Evolutionary conservation across 2,797 vertebrate species (phyloP).

Genomic region (Monodelphis domestica): DNA sequence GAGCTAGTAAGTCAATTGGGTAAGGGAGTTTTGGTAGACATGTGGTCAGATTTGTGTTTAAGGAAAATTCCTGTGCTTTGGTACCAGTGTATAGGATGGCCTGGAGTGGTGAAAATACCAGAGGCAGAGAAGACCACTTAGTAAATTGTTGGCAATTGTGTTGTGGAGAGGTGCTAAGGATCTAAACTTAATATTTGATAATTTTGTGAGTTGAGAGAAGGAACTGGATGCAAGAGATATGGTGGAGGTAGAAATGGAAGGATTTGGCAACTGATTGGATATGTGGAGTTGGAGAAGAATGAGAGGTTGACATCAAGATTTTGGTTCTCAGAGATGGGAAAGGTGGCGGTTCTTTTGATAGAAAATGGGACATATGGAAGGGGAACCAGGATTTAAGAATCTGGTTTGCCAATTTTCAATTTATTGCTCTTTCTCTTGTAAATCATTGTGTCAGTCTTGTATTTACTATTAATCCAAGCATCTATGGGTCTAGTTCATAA

Average conservation of each 20-base stretch:
- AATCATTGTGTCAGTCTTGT: background rate
- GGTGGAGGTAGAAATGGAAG: background rate
- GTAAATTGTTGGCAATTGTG: background rate
- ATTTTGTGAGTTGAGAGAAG: background rate
- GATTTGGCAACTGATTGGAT: background rate
- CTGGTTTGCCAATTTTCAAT: background rate
- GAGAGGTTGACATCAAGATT: background rate
- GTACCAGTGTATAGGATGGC: background rate
- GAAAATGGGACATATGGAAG: background rate
- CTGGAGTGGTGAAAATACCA: background rate
- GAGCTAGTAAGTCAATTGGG: background rate
- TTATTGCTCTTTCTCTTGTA: background rate
- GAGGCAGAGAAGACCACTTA: background rate
- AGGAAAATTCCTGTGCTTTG: background rate
- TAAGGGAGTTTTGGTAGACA: background rate
- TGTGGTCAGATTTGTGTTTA: background rate
- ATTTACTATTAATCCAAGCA: background rate
- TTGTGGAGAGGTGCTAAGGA: background rate
- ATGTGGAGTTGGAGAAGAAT: background rate
- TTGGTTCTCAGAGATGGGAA: background rate
- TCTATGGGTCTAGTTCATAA: background rate
- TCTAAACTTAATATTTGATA: background rate
- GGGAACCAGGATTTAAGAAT: background rate
- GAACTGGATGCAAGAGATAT: background rate
- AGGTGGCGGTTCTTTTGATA: background rate